These are phyloP conservation scores for Imbricaverruca yamaguchii DNA, from an alignment of 2,888 invertebrate genomes.

Conservation along the genomic window DNA sequence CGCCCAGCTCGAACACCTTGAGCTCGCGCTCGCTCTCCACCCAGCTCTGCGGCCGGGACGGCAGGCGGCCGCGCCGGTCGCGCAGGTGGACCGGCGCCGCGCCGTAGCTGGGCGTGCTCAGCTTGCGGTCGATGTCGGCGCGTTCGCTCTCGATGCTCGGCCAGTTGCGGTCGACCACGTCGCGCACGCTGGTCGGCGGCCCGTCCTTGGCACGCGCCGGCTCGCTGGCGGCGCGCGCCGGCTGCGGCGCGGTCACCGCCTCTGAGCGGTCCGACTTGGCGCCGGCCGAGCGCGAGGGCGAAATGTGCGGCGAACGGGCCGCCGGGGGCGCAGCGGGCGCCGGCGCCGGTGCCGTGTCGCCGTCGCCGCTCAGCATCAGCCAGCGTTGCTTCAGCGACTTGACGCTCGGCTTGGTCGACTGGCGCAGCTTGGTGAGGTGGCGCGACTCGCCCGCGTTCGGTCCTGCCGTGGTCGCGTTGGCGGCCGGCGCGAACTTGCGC, in stretches of 20 bases:
- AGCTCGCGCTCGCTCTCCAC: background rate
- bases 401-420: background rate
- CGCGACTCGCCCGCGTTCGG: background rate
- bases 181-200: background rate
- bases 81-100: background rate
- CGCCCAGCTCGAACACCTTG: background rate
- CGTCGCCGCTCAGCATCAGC: background rate
- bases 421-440: background rate
- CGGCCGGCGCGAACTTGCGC: background rate
- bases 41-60: constrained; percentile 1
- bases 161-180: constrained; percentile 11
- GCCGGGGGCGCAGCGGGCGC: no score
- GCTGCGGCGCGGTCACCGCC: background rate
- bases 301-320: background rate
- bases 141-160: constrained; percentile 12
- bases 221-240: background rate
- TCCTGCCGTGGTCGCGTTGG: background rate
- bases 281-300: background rate
- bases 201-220: background rate
- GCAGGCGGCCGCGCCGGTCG: background rate
- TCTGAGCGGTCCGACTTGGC: background rate
- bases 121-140: constrained; percentile 1
- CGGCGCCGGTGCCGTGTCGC: background rate
- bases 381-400: constrained; percentile 8
- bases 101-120: constrained; percentile 13